phyloP scores from a whole-genome alignment of 2,888 invertebrate genomes.

The Hetaerina titia region DNA sequence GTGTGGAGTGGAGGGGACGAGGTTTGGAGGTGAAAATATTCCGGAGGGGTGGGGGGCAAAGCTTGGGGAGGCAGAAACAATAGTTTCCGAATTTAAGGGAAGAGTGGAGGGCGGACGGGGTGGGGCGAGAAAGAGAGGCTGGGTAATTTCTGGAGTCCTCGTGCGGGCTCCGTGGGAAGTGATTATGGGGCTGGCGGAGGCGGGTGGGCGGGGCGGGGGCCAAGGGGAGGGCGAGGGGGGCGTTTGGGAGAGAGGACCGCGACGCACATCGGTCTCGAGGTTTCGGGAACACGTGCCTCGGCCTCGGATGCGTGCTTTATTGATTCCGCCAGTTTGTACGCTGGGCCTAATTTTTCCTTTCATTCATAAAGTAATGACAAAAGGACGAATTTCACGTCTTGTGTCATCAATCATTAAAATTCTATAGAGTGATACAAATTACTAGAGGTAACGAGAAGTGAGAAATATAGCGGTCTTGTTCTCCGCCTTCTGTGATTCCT shows the following conservation, averaged over 20 bases:
- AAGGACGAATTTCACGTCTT: too few species aligned
- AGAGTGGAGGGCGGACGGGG: neutral
- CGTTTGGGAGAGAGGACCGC: neutral
- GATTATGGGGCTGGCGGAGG: neutral
- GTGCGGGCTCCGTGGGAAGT: neutral
- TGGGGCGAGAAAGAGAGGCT: too few species aligned
- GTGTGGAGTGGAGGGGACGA: neutral
- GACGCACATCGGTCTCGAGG: neutral
- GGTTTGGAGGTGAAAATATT: constrained; percentile 23
- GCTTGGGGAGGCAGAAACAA: neutral
- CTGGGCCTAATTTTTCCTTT: neutral
- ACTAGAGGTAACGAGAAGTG: too few species aligned
- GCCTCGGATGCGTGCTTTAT: neutral
- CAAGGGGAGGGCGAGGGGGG: neutral
- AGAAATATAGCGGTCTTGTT: too few species aligned
- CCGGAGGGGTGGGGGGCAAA: neutral
- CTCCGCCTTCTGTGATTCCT: too few species aligned
- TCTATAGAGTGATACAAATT: too few species aligned
- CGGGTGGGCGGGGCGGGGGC: neutral
- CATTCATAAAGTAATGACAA: too few species aligned
- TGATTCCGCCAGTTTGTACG: neutral
- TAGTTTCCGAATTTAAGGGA: constrained; percentile 60
- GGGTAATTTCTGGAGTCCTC: neutral
- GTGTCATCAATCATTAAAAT: too few species aligned
- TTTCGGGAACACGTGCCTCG: neutral